phyloP scores from a whole-genome alignment of 1,140 invertebrate genomes.

The Eriocheir sinensis region DNA sequence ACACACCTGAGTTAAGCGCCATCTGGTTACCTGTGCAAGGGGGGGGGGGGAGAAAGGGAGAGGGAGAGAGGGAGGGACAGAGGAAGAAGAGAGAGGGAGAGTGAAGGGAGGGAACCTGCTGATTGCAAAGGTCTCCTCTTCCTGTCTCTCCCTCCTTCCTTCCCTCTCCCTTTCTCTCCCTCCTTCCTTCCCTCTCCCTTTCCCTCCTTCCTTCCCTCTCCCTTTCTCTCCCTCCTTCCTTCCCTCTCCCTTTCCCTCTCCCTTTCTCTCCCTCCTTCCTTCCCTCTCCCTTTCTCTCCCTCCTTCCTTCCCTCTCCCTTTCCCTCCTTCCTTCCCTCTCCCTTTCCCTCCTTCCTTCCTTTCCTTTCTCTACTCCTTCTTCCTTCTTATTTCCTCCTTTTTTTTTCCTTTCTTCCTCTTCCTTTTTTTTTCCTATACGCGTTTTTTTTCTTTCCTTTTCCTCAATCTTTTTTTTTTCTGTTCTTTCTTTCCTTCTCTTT shows the following conservation, averaged over 20 bases:
- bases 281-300: no score
- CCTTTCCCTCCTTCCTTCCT: background rate
- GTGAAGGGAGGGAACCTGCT: no score
- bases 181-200: no score
- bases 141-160: background rate
- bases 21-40: background rate
- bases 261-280: background rate
- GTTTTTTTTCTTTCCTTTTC: no score
- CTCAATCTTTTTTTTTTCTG: background rate
- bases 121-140: background rate
- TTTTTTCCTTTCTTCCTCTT: background rate
- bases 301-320: background rate
- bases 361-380: no score
- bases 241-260: background rate
- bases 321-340: background rate
- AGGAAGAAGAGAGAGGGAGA: no score
- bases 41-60: background rate
- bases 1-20: background rate
- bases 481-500: no score
- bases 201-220: background rate
- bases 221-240: no score
- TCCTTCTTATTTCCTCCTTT: background rate
- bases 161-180: background rate
- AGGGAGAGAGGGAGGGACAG: no score
- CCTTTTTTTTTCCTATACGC: background rate